These are phyloP conservation scores for Chelon labrosus DNA, from an alignment of 2,797 vertebrate genomes.

Conservation along the genomic window DNA sequence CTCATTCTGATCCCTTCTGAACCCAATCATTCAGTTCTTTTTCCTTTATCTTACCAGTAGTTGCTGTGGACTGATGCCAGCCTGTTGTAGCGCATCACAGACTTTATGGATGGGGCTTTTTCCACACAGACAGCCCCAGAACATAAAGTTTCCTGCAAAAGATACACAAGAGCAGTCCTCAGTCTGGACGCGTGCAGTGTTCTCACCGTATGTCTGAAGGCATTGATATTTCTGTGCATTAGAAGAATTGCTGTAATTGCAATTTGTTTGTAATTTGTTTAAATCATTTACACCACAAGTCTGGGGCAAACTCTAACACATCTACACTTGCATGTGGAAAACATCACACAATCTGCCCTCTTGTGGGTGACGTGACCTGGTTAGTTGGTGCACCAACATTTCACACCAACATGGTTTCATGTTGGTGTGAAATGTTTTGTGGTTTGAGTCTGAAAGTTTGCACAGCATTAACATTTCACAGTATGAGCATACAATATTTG, in stretches of 20 bases:
- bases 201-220: neutral
- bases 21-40: neutral
- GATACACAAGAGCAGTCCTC: slow-evolving; percentile 38
- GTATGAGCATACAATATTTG: too few species aligned
- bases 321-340: too few species aligned
- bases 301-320: too few species aligned
- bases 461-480: too few species aligned
- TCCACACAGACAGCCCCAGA: slow-evolving; percentile 94
- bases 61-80: slow-evolving; percentile 92
- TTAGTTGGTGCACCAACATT: too few species aligned
- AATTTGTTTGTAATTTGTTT: too few species aligned
- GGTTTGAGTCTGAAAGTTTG: too few species aligned
- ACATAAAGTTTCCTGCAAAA: slow-evolving; percentile 91
- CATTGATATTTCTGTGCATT: neutral
- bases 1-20: neutral
- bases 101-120: slow-evolving; percentile 87
- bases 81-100: slow-evolving; percentile 89
- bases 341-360: too few species aligned
- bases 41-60: slow-evolving; percentile 87
- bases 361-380: too few species aligned
- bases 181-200: neutral
- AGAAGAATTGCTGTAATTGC: too few species aligned
- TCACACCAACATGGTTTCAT: too few species aligned
- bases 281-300: neutral
- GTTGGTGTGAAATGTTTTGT: neutral